Conservation (phyloP, 2,797 vertebrate genomes). For the Basileuterus tristriatus region DNA sequence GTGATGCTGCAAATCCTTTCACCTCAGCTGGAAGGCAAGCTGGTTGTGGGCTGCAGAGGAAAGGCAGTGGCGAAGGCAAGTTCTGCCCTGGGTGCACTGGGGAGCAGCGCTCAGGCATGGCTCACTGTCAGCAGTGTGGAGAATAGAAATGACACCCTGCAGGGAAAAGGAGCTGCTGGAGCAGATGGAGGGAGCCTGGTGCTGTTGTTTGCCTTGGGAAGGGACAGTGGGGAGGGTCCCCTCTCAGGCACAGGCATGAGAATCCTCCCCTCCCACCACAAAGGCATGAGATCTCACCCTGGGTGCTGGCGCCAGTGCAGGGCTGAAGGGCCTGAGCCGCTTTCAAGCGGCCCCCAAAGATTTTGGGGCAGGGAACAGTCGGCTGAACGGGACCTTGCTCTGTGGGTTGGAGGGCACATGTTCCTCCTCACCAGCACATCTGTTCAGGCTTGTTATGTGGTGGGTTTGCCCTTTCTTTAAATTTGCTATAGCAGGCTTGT, state of each 20-base stretch:
- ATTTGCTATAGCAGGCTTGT: background rate
- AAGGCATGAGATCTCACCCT: background rate
- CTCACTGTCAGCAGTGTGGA: constrained; percentile 66
- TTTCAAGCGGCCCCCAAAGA: background rate
- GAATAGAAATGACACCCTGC: constrained; percentile 70
- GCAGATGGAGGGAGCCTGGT: constrained; percentile 60
- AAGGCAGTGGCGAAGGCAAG: background rate
- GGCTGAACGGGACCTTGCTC: background rate
- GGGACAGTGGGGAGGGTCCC: background rate
- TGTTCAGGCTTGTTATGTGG: background rate
- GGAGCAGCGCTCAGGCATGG: constrained; percentile 6
- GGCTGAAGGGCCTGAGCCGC: background rate
- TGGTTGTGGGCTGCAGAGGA: background rate
- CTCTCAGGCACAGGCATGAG: background rate
- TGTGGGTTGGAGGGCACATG: fast-evolving
- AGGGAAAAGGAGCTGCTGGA: background rate
- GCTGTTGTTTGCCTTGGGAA: background rate
- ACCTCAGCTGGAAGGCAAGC: background rate
- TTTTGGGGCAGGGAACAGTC: background rate
- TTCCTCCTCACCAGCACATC: background rate
- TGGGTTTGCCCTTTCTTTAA: background rate
- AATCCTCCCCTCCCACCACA: background rate
- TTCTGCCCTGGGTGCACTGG: background rate
- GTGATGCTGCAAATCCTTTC: background rate
- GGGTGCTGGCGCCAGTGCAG: fast-evolving